These are phyloP conservation scores for Pyrgus malvae DNA, from an alignment of 2,888 invertebrate species.

Conservation along the genomic window DNA sequence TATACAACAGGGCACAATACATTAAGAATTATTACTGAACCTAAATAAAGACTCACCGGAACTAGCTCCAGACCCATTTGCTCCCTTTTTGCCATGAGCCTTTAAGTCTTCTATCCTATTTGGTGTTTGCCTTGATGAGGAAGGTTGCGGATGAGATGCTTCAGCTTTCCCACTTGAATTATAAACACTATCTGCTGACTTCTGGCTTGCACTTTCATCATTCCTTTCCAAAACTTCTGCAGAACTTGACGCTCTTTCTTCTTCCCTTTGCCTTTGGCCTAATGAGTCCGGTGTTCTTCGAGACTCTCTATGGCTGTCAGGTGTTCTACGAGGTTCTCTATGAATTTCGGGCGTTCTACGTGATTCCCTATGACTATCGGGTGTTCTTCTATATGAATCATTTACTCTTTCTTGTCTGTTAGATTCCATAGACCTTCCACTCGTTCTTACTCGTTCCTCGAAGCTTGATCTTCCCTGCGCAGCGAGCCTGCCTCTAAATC, in stretches of 20 bases:
- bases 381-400: slow-evolving; percentile 66
- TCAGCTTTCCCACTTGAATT: slow-evolving; percentile 77
- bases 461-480: slow-evolving; percentile 66
- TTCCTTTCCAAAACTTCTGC: slow-evolving; percentile 52
- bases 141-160: slow-evolving; percentile 66
- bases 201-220: slow-evolving; percentile 72
- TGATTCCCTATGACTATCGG: slow-evolving; percentile 54
- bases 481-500: slow-evolving; percentile 75
- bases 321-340: slow-evolving; percentile 55
- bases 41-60: slow-evolving; percentile 65
- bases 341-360: slow-evolving; percentile 61
- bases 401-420: slow-evolving; percentile 50
- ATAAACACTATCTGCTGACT: slow-evolving; percentile 81
- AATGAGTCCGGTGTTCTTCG: slow-evolving; percentile 64
- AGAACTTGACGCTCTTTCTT: slow-evolving; percentile 57
- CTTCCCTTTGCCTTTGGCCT: slow-evolving; percentile 60
- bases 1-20: no score
- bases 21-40: no score
- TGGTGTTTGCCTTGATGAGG: slow-evolving; percentile 73
- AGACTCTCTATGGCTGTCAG: slow-evolving; percentile 54
- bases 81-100: slow-evolving; percentile 68
- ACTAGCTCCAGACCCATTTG: slow-evolving; percentile 83
- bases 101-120: slow-evolving; percentile 76
- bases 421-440: slow-evolving; percentile 68
- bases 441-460: slow-evolving; percentile 72